Evolutionary conservation across 2,797 vertebrate species (phyloP).

Genomic region (Cossypha caffra): DNA sequence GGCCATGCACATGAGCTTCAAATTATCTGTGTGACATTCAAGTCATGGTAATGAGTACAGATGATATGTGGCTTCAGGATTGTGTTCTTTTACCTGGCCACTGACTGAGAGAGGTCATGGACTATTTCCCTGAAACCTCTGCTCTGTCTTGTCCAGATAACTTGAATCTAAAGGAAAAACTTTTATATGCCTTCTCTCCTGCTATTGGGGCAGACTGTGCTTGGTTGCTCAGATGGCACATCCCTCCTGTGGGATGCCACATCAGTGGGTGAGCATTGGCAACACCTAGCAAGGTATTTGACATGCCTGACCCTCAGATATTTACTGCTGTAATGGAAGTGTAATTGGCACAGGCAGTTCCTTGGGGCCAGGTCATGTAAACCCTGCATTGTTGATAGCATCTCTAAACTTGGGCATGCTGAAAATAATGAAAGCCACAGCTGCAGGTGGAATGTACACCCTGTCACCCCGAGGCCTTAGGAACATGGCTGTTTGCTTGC

Average conservation of each 20-base stretch:
- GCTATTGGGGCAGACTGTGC: background rate
- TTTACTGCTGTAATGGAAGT: background rate
- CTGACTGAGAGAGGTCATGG: background rate
- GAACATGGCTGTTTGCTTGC: background rate
- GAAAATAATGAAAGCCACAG: background rate
- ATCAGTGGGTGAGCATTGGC: background rate
- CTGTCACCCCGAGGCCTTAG: background rate
- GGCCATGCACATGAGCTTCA: background rate
- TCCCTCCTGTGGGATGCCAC: background rate
- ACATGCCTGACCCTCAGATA: background rate
- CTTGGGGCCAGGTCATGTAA: background rate
- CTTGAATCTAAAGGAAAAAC: accelerated
- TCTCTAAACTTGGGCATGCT: background rate
- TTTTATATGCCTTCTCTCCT: background rate
- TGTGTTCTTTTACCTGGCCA: background rate
- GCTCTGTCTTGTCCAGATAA: background rate
- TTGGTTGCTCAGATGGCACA: background rate
- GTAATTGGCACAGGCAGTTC: background rate
- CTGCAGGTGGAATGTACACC: background rate
- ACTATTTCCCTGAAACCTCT: background rate
- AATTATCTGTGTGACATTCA: accelerated
- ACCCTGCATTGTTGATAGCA: background rate
- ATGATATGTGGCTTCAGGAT: background rate
- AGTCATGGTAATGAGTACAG: background rate
- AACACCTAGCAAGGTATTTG: background rate